A percentile compares a stretch with the other conserved stretches of the same genome.
These are phyloP conservation scores for Seriola dumerili DNA, from an alignment of 2,113 vertebrate genomes.

Conservation along the genomic window DNA sequence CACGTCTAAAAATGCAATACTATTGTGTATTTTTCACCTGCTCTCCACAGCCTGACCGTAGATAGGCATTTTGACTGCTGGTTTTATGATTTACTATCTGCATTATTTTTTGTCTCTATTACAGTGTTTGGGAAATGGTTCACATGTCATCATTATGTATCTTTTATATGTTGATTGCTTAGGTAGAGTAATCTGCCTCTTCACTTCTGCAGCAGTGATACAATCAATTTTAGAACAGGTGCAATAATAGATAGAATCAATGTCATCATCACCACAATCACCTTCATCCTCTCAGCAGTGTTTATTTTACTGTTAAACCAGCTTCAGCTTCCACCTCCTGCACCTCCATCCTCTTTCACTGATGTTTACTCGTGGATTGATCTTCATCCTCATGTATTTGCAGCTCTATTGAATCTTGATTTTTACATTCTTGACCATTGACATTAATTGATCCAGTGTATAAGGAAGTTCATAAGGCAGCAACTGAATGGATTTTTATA, in stretches of 20 bases:
- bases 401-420: slow-evolving; percentile 50
- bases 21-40: slow-evolving; percentile 74
- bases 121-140: slow-evolving; percentile 48
- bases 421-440: slow-evolving; percentile 52
- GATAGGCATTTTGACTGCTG: slow-evolving; percentile 53
- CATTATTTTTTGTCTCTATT: slow-evolving; percentile 60
- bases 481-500: slow-evolving; percentile 51
- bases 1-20: slow-evolving; percentile 75
- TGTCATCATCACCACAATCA: slow-evolving; percentile 45
- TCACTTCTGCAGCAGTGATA: slow-evolving; percentile 23
- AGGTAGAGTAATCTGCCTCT: slow-evolving; percentile 28
- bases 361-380: slow-evolving; percentile 58
- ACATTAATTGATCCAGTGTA: slow-evolving; percentile 64
- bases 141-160: slow-evolving; percentile 46
- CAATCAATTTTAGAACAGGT: slow-evolving; percentile 46
- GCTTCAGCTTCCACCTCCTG: slow-evolving; percentile 29
- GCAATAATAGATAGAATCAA: slow-evolving; percentile 48
- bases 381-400: slow-evolving; percentile 46
- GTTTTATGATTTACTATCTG: slow-evolving; percentile 60
- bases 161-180: slow-evolving; percentile 53
- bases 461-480: slow-evolving; percentile 63
- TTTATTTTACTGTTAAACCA: slow-evolving; percentile 29
- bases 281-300: slow-evolving; percentile 28
- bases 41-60: slow-evolving; percentile 55
- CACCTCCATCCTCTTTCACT: slow-evolving; percentile 11